Evolutionary conservation across 2,888 invertebrate species (phyloP).

Genomic region (Villa cingulata): DNA sequence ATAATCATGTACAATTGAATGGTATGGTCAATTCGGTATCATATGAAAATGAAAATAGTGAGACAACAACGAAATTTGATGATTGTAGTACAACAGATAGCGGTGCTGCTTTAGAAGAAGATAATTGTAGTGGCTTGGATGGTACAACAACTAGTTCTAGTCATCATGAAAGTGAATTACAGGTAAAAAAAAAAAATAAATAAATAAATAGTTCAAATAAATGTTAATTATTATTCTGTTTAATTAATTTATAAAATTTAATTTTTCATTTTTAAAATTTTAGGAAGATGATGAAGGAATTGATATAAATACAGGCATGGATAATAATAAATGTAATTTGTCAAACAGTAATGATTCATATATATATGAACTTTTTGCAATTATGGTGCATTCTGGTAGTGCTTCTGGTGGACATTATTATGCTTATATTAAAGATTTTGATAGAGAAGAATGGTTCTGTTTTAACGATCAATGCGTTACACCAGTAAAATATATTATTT

Average conservation of each 20-base stretch:
- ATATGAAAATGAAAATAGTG: slow-evolving; percentile 36
- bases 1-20: slow-evolving; percentile 21
- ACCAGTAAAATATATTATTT: slow-evolving; percentile 39
- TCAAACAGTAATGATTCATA: slow-evolving; percentile 47
- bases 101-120: slow-evolving; percentile 53
- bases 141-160: slow-evolving; percentile 34
- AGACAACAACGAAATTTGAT: slow-evolving; percentile 40
- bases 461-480: slow-evolving; percentile 79
- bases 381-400: slow-evolving; percentile 85
- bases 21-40: slow-evolving; percentile 24
- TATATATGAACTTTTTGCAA: slow-evolving; percentile 74
- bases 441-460: slow-evolving; percentile 65
- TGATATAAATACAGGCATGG: slow-evolving; percentile 43
- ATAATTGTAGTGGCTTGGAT: slow-evolving; percentile 38
- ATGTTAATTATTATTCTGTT: background rate
- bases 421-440: slow-evolving; percentile 75
- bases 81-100: slow-evolving; percentile 56
- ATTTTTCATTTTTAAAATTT: slow-evolving; percentile 26
- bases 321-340: slow-evolving; percentile 10
- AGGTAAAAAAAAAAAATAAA: slow-evolving; percentile 11
- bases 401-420: slow-evolving; percentile 86
- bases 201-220: background rate
- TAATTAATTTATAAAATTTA: slow-evolving; percentile 17
- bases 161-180: slow-evolving; percentile 32
- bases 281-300: slow-evolving; percentile 58